Evolutionary conservation across 2,888 invertebrate species (phyloP), one percentile per base, ranked within the genome.

Genomic region (Scaptomyza cyrtandrae): DNA sequence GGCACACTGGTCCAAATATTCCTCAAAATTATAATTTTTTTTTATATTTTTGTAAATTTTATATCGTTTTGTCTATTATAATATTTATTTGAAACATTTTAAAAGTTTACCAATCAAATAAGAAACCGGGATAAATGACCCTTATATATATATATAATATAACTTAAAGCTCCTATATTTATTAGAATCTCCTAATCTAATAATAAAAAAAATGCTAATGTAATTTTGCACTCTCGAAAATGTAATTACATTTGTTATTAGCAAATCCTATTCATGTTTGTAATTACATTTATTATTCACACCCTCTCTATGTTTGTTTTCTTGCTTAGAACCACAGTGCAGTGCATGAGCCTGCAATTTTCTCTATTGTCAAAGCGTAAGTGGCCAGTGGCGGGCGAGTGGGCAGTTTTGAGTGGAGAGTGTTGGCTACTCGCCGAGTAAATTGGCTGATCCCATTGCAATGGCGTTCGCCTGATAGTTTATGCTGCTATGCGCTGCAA

Each of bases 291-390:
- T 24, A 14, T 11, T 24, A 24, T 5, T 4, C 24, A 2, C 6
- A 44, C 44, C 44, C 13, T 13, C 16, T 11, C 14, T 9, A 14
- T 39, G 14, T 14, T 39, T 14, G 3, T 14, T 24, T 13, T 11
- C 19, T 5, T 5, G 24, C 9, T n/a, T 37, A 16, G 14, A 0
- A 19, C 67, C 68, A 77, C 55, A 55, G 78, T 75, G 44, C 41
- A 39, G 33, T 29, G 46, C 31, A 43, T 41, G 46, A 54, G 69
- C 39, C 63, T 43, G 75, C 82, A 83, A 66, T 72, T 75, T 78
- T 62, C 77, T 71, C 72, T 61, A 80, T 85, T 88, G 88, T 86
- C 75, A 72, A 82, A 73, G 82, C 87, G 86, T 85, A 85, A 86
- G 83, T 86, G 87, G 64, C 75, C 59, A 37, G 55, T 33, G 64